Evolutionary conservation across 2,113 vertebrate species (phyloP).

Genomic region (Pollimyrus isidori): DNA sequence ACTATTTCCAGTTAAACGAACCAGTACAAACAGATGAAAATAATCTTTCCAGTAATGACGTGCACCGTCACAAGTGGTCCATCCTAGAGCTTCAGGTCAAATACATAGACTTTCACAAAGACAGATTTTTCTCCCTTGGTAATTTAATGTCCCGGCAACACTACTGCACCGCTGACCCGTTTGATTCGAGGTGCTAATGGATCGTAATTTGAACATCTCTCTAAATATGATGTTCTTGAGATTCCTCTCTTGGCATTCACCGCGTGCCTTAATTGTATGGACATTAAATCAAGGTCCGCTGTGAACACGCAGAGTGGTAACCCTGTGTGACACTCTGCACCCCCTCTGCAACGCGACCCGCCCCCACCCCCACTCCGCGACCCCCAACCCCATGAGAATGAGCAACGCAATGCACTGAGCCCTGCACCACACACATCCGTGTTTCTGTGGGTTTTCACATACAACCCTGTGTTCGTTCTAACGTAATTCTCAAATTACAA

Average conservation of each 20-base stretch:
- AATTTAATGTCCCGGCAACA: background rate
- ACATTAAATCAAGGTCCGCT: constrained; percentile 99
- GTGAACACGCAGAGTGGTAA: constrained; percentile 94
- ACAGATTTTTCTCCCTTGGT: background rate
- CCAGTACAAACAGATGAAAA: background rate
- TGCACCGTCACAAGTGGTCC: background rate
- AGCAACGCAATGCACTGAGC: constrained; percentile 23
- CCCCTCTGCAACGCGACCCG: constrained; percentile 15
- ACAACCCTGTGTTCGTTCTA: background rate
- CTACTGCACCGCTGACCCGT: background rate
- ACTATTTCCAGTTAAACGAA: background rate
- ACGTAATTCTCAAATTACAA: background rate
- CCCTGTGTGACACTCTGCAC: constrained; percentile 41
- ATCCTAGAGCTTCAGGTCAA: background rate
- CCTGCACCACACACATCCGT: background rate
- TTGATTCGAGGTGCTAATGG: constrained; percentile 9
- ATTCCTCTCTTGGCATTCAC: constrained; percentile 96
- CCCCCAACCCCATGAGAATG: constrained; percentile 25
- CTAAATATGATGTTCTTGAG: constrained; percentile 56
- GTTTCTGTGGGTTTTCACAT: background rate
- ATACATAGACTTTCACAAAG: background rate
- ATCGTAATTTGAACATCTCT: constrained; percentile 6
- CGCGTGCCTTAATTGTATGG: constrained; percentile 99
- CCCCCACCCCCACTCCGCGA: constrained; percentile 26
- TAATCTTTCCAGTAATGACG: background rate